Evolutionary conservation across 2,888 invertebrate genomes (phyloP).

Genomic region (Sesamia inferens): DNA sequence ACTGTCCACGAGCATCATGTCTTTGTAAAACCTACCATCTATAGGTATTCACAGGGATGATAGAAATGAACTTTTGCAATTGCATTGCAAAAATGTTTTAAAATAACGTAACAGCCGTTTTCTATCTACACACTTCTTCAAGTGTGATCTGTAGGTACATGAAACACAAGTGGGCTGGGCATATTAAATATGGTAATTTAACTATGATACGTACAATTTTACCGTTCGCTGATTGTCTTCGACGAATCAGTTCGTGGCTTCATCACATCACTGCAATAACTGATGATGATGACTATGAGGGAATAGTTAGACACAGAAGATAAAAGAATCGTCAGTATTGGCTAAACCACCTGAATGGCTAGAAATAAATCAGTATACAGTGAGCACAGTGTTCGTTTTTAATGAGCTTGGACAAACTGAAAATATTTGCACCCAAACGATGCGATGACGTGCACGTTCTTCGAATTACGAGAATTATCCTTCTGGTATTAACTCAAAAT

Average conservation of each 20-base stretch:
- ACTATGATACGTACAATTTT: conserved; percentile 40
- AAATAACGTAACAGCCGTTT: neutral
- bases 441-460: too few relatives aligned
- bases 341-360: neutral
- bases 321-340: neutral
- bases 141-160: conserved; percentile 17
- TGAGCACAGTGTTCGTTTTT: neutral
- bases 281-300: neutral
- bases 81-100: too few relatives aligned
- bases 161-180: conserved; percentile 7
- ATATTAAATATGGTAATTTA: conserved; percentile 53
- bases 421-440: neutral
- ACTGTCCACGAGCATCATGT: too few relatives aligned
- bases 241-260: conserved; percentile 10
- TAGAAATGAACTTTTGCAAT: too few relatives aligned
- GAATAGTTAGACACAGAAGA: too few relatives aligned
- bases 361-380: neutral
- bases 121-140: conserved; percentile 1
- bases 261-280: neutral
- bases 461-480: too few relatives aligned
- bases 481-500: neutral
- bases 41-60: too few relatives aligned
- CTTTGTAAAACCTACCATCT: too few relatives aligned
- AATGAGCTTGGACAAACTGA: neutral
- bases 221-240: conserved; percentile 37